These are phyloP conservation scores for Perithous albicinctus DNA, from an alignment of 2,888 invertebrate genomes.

Conservation along the genomic window DNA sequence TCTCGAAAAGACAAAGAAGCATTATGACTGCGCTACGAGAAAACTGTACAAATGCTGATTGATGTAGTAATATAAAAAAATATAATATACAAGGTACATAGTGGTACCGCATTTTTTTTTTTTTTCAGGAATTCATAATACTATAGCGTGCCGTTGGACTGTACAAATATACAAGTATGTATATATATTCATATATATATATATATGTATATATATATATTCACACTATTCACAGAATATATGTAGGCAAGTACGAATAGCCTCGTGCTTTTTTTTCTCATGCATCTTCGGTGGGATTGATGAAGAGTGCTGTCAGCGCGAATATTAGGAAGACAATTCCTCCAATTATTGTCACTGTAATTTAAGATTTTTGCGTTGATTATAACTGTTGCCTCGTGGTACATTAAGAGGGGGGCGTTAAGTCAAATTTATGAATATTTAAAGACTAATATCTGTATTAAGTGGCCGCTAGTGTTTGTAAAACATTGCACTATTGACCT, in stretches of 20 bases:
- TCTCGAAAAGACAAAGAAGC: constrained; percentile 20
- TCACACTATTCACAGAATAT: constrained; percentile 53
- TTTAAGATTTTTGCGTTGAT: not conserved
- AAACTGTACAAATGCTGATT: constrained; percentile 43
- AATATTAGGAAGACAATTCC: constrained; percentile 98
- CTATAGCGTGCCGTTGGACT: constrained; percentile 60
- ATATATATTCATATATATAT: constrained; percentile 49
- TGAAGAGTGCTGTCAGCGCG: constrained; percentile 95
- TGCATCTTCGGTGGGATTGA: constrained; percentile 89
- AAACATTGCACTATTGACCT: too few relatives aligned
- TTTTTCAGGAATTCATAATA: constrained; percentile 65
- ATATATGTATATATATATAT: constrained; percentile 37
- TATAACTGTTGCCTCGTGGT: too few relatives aligned
- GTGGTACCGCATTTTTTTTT: constrained; percentile 28
- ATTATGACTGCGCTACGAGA: constrained; percentile 12
- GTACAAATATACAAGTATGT: constrained; percentile 63
- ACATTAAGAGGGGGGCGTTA: too few relatives aligned
- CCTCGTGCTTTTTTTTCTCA: constrained; percentile 37
- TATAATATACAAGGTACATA: constrained; percentile 51
- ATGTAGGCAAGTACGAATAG: constrained; percentile 55
- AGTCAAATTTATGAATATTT: too few relatives aligned
- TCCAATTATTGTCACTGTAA: constrained; percentile 96
- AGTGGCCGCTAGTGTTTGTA: too few relatives aligned
- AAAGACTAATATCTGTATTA: too few relatives aligned
- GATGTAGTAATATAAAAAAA: constrained; percentile 56